Conservation (phyloP, 2,797 vertebrate species). For the Petrocephalus schoutedeni region DNA sequence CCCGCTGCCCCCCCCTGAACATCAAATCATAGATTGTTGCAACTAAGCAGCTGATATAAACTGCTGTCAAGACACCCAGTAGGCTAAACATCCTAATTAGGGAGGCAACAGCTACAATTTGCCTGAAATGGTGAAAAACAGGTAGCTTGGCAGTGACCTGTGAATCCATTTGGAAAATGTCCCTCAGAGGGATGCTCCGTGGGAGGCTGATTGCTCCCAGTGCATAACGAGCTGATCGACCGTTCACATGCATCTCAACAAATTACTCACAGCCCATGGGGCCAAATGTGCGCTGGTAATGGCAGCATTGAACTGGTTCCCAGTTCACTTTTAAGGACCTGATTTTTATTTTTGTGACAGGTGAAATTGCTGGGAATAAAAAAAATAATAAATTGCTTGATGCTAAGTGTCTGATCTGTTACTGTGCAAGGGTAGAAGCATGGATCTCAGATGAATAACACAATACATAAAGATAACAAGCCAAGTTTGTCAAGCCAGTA, state of each 20-base stretch:
- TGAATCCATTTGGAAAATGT: neutral
- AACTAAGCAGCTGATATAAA: neutral
- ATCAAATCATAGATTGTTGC: neutral
- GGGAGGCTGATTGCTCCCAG: neutral
- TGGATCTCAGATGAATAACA: neutral
- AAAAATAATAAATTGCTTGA: neutral
- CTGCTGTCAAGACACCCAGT: neutral
- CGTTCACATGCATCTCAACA: neutral
- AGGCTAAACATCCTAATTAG: neutral
- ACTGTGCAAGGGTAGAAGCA: neutral
- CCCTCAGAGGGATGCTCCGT: neutral
- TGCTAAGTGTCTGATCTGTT: neutral
- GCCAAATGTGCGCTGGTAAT: neutral
- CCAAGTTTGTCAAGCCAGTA: neutral
- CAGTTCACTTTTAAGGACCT: neutral
- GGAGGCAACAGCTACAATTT: neutral
- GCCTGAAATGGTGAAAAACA: neutral
- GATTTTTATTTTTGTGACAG: neutral
- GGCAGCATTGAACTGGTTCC: neutral
- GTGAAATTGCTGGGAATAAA: neutral
- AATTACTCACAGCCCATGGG: neutral
- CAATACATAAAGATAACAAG: neutral
- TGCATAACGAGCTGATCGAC: neutral
- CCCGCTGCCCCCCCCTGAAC: neutral
- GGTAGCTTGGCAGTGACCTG: neutral